Percentiles rank a stretch among this genome's conserved stretches.
Conservation (phyloP, 2,888 invertebrate genomes). For the Cephus nigrinus region DNA sequence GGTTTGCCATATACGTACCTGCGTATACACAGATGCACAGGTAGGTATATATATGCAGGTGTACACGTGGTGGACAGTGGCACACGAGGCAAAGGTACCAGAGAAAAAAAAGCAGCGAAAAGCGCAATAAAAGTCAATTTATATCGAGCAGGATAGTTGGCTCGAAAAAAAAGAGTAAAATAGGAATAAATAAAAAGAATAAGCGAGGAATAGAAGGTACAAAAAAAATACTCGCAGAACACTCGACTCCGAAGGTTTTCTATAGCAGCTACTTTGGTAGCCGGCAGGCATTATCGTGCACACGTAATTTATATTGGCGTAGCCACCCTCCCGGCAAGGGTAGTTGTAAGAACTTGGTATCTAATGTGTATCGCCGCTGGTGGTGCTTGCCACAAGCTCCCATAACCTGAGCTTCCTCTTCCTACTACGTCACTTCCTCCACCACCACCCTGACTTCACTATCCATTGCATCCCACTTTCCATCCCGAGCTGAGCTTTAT, state of each 20-base stretch:
- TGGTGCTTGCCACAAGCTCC: conserved; percentile 44
- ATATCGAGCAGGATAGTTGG: neutral
- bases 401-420: conserved; percentile 37
- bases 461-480: conserved; percentile 14
- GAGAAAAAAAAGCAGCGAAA: neutral
- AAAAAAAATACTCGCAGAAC: neutral
- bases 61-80: neutral
- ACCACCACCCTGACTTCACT: neutral
- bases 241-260: neutral
- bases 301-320: conserved; percentile 49
- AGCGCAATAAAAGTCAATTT: neutral
- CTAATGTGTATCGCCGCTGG: conserved; percentile 53
- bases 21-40: neutral
- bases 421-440: conserved; percentile 22
- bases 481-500: conserved; percentile 33
- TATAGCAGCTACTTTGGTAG: neutral
- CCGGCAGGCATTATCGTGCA: conserved; percentile 35
- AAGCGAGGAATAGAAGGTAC: neutral
- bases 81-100: neutral
- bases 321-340: conserved; percentile 33
- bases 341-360: conserved; percentile 53
- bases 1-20: neutral
- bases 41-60: too few species aligned
- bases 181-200: neutral
- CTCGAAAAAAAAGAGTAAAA: neutral